Evolutionary conservation across 2,797 vertebrate species (phyloP).

Genomic region (Sparidentex hasta): DNA sequence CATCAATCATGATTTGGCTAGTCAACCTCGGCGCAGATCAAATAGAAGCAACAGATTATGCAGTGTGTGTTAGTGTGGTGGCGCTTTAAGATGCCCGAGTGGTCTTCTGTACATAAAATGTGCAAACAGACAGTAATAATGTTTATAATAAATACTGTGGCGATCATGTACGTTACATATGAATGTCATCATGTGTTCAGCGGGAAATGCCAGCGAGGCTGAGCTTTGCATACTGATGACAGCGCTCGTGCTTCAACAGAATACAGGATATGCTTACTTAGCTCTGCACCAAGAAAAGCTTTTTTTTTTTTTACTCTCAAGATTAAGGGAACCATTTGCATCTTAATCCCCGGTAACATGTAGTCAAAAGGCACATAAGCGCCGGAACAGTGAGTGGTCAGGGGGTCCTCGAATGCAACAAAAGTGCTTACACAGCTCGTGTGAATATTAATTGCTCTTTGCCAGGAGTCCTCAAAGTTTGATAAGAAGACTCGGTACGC

Average conservation of each 20-base stretch:
- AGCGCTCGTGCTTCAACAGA: conserved; percentile 30
- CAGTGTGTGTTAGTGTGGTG: background rate
- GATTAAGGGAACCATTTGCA: conserved; percentile 76
- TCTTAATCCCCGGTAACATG: conserved; percentile 66
- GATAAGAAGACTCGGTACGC: conserved; percentile 50
- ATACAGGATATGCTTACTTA: conserved; percentile 49
- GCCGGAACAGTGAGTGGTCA: conserved; percentile 45
- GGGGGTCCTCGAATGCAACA: conserved; percentile 49
- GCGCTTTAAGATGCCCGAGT: background rate
- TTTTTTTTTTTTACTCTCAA: conserved; percentile 38
- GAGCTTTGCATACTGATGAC: conserved; percentile 70
- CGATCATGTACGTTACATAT: conserved; percentile 9
- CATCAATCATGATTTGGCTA: conserved; percentile 55
- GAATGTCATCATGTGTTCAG: conserved; percentile 27
- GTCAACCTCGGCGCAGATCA: conserved; percentile 34
- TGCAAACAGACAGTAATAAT: conserved; percentile 9
- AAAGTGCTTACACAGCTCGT: conserved; percentile 68
- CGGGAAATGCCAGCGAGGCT: conserved; percentile 15
- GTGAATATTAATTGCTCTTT: conserved; percentile 61
- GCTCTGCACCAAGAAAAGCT: conserved; percentile 49
- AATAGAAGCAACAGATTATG: conserved; percentile 23
- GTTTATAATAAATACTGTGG: conserved; percentile 17
- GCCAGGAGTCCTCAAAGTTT: conserved; percentile 36
- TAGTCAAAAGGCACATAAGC: conserved; percentile 48
- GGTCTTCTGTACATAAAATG: conserved; percentile 3